phyloP scores from a whole-genome alignment of 2,113 vertebrate genomes.

The Charina bottae region DNA sequence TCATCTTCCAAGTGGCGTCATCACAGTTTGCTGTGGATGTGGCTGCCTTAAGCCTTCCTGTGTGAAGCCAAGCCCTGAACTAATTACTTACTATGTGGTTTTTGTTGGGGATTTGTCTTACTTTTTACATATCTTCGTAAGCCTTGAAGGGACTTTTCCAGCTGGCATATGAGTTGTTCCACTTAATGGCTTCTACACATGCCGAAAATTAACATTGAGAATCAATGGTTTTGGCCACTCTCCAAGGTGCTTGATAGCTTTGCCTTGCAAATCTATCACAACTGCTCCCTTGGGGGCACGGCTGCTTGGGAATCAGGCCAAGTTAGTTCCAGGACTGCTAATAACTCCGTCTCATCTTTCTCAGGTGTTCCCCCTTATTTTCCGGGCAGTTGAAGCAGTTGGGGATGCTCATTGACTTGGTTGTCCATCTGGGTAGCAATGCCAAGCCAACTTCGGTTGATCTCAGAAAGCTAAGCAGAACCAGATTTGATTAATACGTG shows the following conservation, averaged over 20 bases:
- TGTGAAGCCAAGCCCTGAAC: background rate
- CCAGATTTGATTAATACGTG: background rate
- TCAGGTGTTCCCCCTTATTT: background rate
- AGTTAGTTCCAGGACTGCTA: background rate
- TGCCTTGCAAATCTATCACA: background rate
- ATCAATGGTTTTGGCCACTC: slow-evolving; percentile 8
- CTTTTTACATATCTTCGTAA: background rate
- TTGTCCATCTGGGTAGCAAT: background rate
- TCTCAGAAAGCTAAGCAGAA: background rate
- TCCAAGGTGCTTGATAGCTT: background rate
- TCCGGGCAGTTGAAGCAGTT: background rate
- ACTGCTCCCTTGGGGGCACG: background rate
- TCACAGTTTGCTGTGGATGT: background rate
- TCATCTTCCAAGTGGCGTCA: background rate
- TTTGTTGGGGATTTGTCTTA: background rate
- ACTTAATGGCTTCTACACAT: slow-evolving; percentile 4
- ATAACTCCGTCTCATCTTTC: background rate
- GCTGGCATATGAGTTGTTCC: background rate
- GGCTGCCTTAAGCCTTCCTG: background rate
- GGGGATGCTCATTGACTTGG: background rate
- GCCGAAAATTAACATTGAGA: background rate
- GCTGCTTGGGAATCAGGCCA: background rate
- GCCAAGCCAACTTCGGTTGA: background rate
- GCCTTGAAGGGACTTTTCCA: background rate
- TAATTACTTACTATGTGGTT: background rate